phyloP scores from a whole-genome alignment of 1,140 invertebrate species.

The Diorhabda sublineata region DNA sequence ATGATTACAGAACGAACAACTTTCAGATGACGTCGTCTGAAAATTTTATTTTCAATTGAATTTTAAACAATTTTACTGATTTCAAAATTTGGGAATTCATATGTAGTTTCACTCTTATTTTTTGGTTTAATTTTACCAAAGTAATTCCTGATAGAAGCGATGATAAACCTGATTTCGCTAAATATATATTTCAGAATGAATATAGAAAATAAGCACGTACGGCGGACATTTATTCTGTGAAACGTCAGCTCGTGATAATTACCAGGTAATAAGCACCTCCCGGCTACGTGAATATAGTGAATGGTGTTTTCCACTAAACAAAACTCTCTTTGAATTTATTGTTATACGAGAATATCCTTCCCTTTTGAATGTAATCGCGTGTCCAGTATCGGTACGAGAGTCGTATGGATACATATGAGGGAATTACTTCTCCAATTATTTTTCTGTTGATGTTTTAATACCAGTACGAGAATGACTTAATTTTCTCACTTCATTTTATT shows the following conservation, averaged over 20 bases:
- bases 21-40: too few relatives aligned
- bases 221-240: conserved; percentile 25
- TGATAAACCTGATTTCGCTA: conserved; percentile 3
- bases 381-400: conserved; percentile 21
- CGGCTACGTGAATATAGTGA: conserved; percentile 25
- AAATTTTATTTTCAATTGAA: too few relatives aligned
- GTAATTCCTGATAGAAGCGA: neutral
- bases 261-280: conserved; percentile 22
- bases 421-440: neutral
- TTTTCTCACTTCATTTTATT: too few relatives aligned
- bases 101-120: too few relatives aligned
- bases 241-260: conserved; percentile 29
- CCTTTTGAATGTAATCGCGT: conserved; percentile 29
- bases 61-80: too few relatives aligned
- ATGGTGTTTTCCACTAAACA: conserved; percentile 23
- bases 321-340: conserved; percentile 27
- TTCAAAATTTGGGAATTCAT: too few relatives aligned
- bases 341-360: conserved; percentile 26
- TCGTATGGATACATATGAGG: neutral
- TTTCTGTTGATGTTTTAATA: too few relatives aligned
- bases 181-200: conserved; percentile 8
- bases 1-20: too few relatives aligned
- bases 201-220: conserved; percentile 28
- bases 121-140: too few relatives aligned
- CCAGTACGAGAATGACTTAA: too few relatives aligned